Evolutionary conservation across 1,140 invertebrate genomes (phyloP).

Genomic region (Drosophila pandora): DNA sequence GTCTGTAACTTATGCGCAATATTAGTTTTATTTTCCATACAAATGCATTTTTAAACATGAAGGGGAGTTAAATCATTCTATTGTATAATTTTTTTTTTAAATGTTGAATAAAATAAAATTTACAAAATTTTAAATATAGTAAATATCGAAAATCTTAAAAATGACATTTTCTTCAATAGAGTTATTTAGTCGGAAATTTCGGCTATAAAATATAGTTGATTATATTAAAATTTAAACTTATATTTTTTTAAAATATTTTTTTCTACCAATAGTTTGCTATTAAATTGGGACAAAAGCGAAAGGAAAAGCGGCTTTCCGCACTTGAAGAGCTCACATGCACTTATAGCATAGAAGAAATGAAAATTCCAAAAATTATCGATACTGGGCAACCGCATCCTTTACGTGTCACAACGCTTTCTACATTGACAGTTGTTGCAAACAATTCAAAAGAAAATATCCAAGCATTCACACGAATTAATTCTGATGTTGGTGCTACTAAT

Average conservation of each 20-base stretch:
- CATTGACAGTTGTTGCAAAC: conserved; percentile 50
- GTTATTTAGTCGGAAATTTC: too few relatives aligned
- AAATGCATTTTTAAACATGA: too few relatives aligned
- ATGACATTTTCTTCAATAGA: background rate
- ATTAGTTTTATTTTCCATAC: too few relatives aligned
- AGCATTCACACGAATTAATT: conserved; percentile 36
- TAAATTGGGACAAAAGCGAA: conserved; percentile 86
- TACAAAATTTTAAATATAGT: too few relatives aligned
- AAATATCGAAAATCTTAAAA: too few relatives aligned
- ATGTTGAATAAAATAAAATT: too few relatives aligned
- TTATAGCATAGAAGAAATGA: conserved; percentile 84
- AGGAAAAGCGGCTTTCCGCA: conserved; percentile 85
- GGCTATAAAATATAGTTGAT: too few relatives aligned
- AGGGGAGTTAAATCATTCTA: too few relatives aligned
- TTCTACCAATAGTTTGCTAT: conserved; percentile 85
- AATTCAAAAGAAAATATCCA: conserved; percentile 57
- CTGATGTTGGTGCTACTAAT: conserved; percentile 3
- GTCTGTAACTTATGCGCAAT: too few relatives aligned
- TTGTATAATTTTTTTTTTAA: too few relatives aligned
- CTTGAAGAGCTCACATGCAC: conserved; percentile 84
- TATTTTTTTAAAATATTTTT: conserved; percentile 7
- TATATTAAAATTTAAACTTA: background rate
- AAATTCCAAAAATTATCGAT: conserved; percentile 86
- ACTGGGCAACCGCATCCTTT: conserved; percentile 85
- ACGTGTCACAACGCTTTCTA: conserved; percentile 53